phyloP scores from a whole-genome alignment of 2,113 vertebrate genomes.

The Excalfactoria chinensis region DNA sequence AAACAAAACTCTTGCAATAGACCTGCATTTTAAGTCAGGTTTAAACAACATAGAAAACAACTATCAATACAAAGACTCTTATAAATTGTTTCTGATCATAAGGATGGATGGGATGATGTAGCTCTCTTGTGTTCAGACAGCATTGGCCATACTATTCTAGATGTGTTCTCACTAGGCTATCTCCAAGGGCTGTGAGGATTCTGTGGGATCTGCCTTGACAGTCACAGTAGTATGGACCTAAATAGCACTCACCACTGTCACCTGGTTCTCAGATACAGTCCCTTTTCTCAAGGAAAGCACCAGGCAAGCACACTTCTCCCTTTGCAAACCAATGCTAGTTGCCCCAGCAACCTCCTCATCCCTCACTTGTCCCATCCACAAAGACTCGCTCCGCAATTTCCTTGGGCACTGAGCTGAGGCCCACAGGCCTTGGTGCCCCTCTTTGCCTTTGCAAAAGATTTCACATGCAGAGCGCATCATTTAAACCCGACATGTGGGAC shows the following conservation, averaged over 20 bases:
- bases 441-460: background rate
- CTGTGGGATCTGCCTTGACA: background rate
- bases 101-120: accelerated
- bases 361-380: accelerated
- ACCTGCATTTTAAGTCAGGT: conserved; percentile 80
- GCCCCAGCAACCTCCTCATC: background rate
- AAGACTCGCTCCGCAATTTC: background rate
- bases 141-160: too few relatives aligned
- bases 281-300: accelerated
- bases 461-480: background rate
- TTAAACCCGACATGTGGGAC: background rate
- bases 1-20: conserved; percentile 66
- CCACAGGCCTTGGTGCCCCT: background rate
- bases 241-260: too few relatives aligned
- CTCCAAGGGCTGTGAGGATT: background rate
- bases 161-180: background rate
- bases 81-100: background rate
- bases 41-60: conserved; percentile 83
- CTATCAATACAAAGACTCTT: conserved; percentile 58
- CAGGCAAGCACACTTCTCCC: background rate
- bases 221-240: accelerated
- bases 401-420: background rate
- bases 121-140: accelerated
- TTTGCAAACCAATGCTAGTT: background rate
- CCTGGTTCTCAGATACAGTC: background rate